Evolutionary conservation across 2,888 invertebrate genomes (phyloP), one percentile per base, ranked within the genome.

Genomic region (Orthosia gracilis): DNA sequence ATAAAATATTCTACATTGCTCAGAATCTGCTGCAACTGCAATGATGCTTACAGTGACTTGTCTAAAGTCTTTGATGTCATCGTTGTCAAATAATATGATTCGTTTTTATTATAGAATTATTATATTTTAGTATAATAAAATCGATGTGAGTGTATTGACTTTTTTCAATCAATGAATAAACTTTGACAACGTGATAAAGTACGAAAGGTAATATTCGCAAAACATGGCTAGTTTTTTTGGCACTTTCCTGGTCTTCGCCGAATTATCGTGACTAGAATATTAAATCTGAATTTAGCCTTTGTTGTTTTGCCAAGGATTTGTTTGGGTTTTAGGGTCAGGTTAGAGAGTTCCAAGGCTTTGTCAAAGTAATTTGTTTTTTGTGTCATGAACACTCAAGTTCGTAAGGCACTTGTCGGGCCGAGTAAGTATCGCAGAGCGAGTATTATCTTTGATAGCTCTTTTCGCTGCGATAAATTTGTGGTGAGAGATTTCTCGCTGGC

Each of bases 231-330:
- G 55, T 31, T 68, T 76, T 49, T 73, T 80, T 80, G 65, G 55
- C 59, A 71, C 82, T 88, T 83, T 87, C 82, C 86, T 82, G 55
- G 69, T 76, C 59, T 76, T 63, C 68, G 17, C 68, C 23, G 40
- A 63, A 52, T 62, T 49, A 40, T 52, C 73, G 78, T 88, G 87
- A 77, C 69, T 64, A 74, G 86, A 78, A 83, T 85, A 62, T 49
- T 9, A 72, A 83, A 55, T 12, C 5, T 45, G 31, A 57, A 45
- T 57, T 50, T 50, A 62, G 67, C 73, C 76, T 83, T 76, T 68
- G 21, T 79, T 57, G 23, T 49, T 47, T 65, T 26, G n/a, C 7
- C 64, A 80, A 71, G 68, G 54, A 61, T 80, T 67, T 55, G 11
- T 66, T 21, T 40, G 18, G 1, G 18, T 58, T 45, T 61, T 64